Percentiles rank a stretch among this genome's conserved stretches.
These are phyloP conservation scores for Falco peregrinus DNA, from an alignment of 2,797 vertebrate species.

Conservation along the genomic window DNA sequence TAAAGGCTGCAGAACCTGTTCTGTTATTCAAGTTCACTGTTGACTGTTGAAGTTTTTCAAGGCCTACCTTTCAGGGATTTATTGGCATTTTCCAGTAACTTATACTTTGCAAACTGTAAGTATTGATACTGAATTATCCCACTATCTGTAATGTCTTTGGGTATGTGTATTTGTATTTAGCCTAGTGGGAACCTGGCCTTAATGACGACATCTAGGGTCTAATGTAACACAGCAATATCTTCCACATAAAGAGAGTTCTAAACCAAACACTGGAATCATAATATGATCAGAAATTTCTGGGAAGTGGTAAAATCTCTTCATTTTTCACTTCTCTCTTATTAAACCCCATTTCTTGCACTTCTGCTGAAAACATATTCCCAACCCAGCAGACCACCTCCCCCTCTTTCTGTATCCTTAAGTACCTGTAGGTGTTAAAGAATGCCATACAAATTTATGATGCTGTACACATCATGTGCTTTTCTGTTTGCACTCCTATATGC, in stretches of 20 bases:
- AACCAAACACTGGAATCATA: background rate
- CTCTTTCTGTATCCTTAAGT: background rate
- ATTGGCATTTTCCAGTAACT: background rate
- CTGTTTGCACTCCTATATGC: background rate
- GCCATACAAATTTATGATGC: background rate
- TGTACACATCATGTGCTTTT: rapidly evolving
- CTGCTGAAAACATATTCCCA: background rate
- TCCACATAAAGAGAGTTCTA: background rate
- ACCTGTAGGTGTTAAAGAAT: background rate
- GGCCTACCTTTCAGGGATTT: background rate
- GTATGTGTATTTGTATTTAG: background rate
- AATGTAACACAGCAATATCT: background rate
- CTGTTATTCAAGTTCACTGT: background rate
- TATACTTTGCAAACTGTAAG: background rate
- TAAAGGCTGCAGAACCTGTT: background rate
- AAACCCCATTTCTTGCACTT: background rate
- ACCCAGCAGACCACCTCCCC: background rate
- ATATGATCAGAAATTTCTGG: background rate
- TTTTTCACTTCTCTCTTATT: background rate
- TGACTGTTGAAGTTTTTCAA: background rate
- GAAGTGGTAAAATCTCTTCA: background rate
- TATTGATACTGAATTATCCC: background rate
- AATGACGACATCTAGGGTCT: background rate
- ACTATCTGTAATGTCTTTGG: background rate
- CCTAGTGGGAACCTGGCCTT: background rate